Base-by-base conservation (phyloP, 2,888 invertebrate genomes). In the Zelleria hepariella region DNA sequence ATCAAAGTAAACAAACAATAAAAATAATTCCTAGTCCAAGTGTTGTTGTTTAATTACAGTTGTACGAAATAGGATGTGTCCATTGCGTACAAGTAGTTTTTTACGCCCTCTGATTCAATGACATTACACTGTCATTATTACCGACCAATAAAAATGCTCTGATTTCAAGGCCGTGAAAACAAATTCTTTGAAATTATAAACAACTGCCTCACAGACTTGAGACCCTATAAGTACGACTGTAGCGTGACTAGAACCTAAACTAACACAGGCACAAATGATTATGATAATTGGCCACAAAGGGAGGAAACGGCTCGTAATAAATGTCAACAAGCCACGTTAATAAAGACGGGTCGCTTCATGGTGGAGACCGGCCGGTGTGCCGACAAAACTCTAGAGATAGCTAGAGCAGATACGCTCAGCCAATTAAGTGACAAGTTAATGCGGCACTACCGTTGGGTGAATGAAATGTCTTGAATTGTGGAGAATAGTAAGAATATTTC, bases 261-360 rank as follows among this genome's bases (percentile, higher is more conserved):
- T 42, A 42, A 42, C 3, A 42, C 32, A 10, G 15, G 32, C 15
- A 42, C 15, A 42, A 7, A 10, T 64, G 63, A 72, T 74, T 75
- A 73, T 74, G 67, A 73, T 80, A 78, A 78, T 76, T 75, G 69
- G 60, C 66, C 65, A 66, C 67, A 71, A 74, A 75, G 75, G 70
- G 70, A 77, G 74, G 74, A 76, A 82, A 77, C 68, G 63, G 62
- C 67, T 61, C 65, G 68, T 66, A 66, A 67, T 73, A 68, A 71
- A 71, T 69, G 70, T 65, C 64, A 67, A 64, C 68, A 69, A 69
- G 67, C 69, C 65, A 67, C 66, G 64, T 65, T 65, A 61, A 66
- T 66, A 65, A 67, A 65, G 66, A 67, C 63, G 59, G 62, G 63
- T 65, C 59, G 63, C 63, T 65, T 65, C 61, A 62, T 61, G 32